phyloP scores from a whole-genome alignment of 2,113 vertebrate genomes.

The Triplophysa siluroides region DNA sequence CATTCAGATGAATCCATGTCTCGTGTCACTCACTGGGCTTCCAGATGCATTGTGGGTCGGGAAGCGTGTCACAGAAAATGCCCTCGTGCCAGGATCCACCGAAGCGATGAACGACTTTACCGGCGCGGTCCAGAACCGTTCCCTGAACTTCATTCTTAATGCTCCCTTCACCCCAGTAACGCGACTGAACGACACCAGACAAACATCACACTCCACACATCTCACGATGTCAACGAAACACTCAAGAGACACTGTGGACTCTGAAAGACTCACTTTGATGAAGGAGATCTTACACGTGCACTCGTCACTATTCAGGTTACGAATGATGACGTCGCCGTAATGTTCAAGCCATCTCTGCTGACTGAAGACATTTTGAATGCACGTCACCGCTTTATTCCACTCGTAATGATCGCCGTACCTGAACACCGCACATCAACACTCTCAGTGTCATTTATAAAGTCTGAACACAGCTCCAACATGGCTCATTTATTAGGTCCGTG shows the following conservation, averaged over 20 bases:
- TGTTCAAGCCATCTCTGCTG: conserved; percentile 90
- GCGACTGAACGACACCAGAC: conserved; percentile 69
- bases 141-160: conserved; percentile 89
- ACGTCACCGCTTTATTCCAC: conserved; percentile 93
- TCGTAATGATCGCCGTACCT: conserved; percentile 91
- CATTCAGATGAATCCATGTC: neutral
- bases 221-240: neutral
- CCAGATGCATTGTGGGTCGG: conserved; percentile 84
- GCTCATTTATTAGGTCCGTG: too few species aligned
- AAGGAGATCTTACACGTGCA: conserved; percentile 92
- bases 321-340: conserved; percentile 89
- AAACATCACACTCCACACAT: neutral
- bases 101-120: conserved; percentile 84
- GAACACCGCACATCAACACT: neutral
- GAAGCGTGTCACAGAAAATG: conserved; percentile 81
- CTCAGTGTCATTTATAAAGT: neutral
- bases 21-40: conserved; percentile 81
- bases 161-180: conserved; percentile 81
- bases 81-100: conserved; percentile 91
- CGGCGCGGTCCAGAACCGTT: conserved; percentile 78
- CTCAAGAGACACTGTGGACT: neutral
- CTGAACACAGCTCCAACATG: too few species aligned
- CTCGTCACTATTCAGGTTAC: conserved; percentile 76
- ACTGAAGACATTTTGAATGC: conserved; percentile 91
- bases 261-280: conserved; percentile 77